Conservation (phyloP, 2,113 vertebrate species). For the Cygnus atratus region DNA sequence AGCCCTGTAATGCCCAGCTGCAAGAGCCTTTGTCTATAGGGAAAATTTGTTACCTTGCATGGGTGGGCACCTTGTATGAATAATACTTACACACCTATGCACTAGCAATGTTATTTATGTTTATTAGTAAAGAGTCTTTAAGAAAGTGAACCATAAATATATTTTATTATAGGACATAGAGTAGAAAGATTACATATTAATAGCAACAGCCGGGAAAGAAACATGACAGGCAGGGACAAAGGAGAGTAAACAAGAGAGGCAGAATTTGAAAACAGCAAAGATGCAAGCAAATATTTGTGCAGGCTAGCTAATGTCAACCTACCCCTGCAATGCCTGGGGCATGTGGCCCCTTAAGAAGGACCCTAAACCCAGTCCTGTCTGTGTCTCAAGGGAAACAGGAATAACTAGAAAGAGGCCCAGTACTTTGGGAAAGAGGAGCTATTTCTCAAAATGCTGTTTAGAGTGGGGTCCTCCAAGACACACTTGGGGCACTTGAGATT, state of each 20-base stretch:
- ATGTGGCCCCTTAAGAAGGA: background rate
- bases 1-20: background rate
- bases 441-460: background rate
- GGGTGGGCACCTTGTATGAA: background rate
- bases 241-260: constrained; percentile 6
- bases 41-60: background rate
- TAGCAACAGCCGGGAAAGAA: background rate
- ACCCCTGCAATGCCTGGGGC: background rate
- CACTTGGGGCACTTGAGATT: background rate
- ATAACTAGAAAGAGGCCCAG: background rate
- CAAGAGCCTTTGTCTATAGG: background rate
- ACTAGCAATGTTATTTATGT: background rate
- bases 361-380: background rate
- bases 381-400: background rate
- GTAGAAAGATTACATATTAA: background rate
- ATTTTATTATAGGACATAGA: background rate
- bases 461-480: background rate
- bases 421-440: background rate
- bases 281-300: constrained; percentile 53
- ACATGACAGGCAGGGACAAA: background rate
- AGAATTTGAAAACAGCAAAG: constrained; percentile 23
- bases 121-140: background rate
- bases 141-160: background rate
- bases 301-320: constrained; percentile 4
- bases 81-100: no score